Evolutionary conservation across 2,113 vertebrate species (phyloP), one percentile per base, ranked within the genome.

Genomic region (Taurulus bubalis): DNA sequence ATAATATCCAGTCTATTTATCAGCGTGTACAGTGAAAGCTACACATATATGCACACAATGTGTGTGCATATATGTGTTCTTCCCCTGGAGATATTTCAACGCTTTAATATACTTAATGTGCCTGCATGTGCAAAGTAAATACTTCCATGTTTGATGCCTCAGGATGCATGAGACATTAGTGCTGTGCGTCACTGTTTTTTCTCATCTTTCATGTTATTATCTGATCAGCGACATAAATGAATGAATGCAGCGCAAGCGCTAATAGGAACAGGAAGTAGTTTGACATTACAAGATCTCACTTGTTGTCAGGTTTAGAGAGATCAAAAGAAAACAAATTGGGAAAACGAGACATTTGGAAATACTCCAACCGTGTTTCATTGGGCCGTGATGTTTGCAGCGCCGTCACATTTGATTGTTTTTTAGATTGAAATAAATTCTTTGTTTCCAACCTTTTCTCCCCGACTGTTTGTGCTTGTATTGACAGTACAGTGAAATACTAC

Each of bases 121-220:
- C 20, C 30, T 53, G 16, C 42, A 32, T 68, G 69, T 74, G 56
- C 7, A 38, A 24, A 72, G 51, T 78, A 68, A 78, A 74, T 34
- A 45, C 26, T 55, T 63, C 45, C n/a, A 24, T 53, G 59, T 69
- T 60, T 22, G 18, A 28, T 0, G 63, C 74, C 63, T 74, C 70
- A 15, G 74, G 84, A 42, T 15, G 1, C 8, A 28, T 53, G 24
- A 65, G 56, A 77, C 68, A 63, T 56, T 8, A 28, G 4, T 0
- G 45, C 45, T 10, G 70, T 26, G 8, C 2, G 1, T 55, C 24
- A 15, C 6, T 14, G 10, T 65, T 20, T 9, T 51, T 11, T 34
- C 22, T 11, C 28, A 26, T 38, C n/a, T 2, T 38, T 47, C 18
- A 15, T 3, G 55, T 6, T 58, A 6, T 51, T 3, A 68, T 28